Base-by-base conservation (phyloP, 2,113 vertebrate genomes). In the Gopherus evgoodei region DNA sequence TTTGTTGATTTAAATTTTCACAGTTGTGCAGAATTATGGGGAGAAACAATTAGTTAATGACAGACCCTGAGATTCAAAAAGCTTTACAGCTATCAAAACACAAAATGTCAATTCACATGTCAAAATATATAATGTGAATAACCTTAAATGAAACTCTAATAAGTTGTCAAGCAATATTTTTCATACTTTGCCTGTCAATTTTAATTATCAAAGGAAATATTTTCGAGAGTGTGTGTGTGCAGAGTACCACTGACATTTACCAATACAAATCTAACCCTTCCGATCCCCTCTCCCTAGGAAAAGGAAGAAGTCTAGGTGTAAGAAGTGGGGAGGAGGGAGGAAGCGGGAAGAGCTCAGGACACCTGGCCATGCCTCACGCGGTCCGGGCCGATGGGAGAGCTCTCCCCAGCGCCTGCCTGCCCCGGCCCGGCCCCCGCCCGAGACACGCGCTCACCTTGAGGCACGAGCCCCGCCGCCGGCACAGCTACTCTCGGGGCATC, bases 271-370 rank as follows among this genome's bases (percentile, higher is more conserved):
- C 8, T 4, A 25, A 57, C 2, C 56, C 56, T 25, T 4, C 24
- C 56, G 1, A 57, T 4, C 54, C 56, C 3, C 9, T 5, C 8
- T 11, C 56, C 9, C 16, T 54, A 22, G 6, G 1, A 1, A 80
- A 11, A 17, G 49, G 50, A 19, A 29, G 42, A 49, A 22, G 2
- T 44, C 6, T 44, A 44, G 38, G 38, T 38, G 38, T 38, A 44
- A 44, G 44, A 44, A 44, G 44, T 44, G 47, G 16, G 17, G 76
- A 29, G 2, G 27, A 16, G 24, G 49, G 31, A 16, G 22, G 42
- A 35, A 83, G 44, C 52, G 84, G 44, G 79, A 57, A 14, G 54
- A 9, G 24, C 22, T 25, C 5, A 57, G 56, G 22, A 8, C 24
- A 27, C 11, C 56, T 27, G 22, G 1, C 11, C 56, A 2, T 1